A percentile compares a stretch with the other conserved stretches of the same genome.
These are phyloP conservation scores for Halcyon leucocephala DNA, from an alignment of 2,797 vertebrate species.

Conservation along the genomic window DNA sequence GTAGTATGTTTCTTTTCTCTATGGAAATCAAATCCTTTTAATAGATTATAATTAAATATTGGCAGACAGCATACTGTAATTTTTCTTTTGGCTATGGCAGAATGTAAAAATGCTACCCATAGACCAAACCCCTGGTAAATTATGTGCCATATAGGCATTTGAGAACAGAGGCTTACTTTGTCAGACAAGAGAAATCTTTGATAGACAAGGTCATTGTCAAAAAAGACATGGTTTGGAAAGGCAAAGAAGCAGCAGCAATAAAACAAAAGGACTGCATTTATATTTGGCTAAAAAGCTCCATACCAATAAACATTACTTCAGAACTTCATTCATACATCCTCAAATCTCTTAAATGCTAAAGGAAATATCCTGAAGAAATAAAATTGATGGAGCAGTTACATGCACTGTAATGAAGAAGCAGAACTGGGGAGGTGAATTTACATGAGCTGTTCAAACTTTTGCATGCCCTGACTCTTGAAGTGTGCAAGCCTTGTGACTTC, in stretches of 20 bases:
- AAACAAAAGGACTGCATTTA: background rate
- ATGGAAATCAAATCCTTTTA: background rate
- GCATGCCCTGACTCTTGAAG: background rate
- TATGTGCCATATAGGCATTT: background rate
- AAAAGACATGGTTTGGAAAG: background rate
- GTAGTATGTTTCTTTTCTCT: background rate
- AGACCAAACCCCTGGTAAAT: background rate
- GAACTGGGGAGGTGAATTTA: background rate
- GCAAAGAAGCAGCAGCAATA: background rate
- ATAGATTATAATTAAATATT: background rate
- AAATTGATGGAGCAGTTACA: constrained; percentile 16
- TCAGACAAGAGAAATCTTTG: background rate
- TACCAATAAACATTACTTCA: background rate
- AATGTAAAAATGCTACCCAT: background rate
- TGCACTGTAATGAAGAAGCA: background rate
- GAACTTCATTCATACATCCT: background rate
- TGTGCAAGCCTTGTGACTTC: background rate
- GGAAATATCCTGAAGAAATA: background rate
- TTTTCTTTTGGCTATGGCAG: background rate
- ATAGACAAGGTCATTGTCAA: background rate
- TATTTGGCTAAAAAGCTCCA: background rate
- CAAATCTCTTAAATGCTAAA: background rate
- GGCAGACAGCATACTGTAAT: background rate
- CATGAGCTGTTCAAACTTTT: background rate
- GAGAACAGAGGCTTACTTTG: background rate